Evolutionary conservation across 2,113 vertebrate genomes (phyloP).

Genomic region (Alethe diademata): DNA sequence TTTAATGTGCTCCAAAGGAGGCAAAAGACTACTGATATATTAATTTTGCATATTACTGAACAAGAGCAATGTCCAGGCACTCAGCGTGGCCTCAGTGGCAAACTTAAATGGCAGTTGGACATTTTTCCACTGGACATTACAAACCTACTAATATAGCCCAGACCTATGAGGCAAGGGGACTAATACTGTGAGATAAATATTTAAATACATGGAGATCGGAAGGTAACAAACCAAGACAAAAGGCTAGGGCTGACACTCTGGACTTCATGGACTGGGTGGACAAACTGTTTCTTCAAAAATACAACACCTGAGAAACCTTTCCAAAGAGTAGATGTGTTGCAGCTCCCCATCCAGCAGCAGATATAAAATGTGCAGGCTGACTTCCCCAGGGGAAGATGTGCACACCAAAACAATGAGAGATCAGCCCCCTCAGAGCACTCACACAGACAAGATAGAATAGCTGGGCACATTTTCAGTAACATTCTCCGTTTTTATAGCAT

Average conservation of each 20-base stretch:
- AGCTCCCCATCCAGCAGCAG: not conserved
- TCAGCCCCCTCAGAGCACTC: not conserved
- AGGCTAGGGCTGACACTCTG: not conserved
- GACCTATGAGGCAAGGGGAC: not conserved
- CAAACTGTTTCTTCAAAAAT: not conserved
- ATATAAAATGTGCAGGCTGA: not conserved
- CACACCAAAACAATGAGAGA: not conserved
- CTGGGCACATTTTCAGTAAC: not conserved
- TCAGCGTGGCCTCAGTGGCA: fast-evolving
- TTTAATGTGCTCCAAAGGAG: not conserved
- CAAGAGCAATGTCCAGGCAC: not conserved
- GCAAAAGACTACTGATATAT: not conserved
- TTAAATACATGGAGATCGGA: not conserved
- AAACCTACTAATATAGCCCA: not conserved
- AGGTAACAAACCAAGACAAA: not conserved
- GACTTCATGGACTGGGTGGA: not conserved
- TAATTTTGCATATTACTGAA: not conserved
- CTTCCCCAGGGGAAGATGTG: not conserved
- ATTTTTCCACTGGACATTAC: not conserved
- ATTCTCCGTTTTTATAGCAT: not conserved
- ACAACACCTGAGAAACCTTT: not conserved
- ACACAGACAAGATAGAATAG: conserved; percentile 17
- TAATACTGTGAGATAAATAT: not conserved
- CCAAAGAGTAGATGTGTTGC: not conserved
- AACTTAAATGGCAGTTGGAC: not conserved